Percentiles rank a stretch among this genome's conserved stretches.
These are phyloP conservation scores for Leptopilina clavipes DNA, from an alignment of 1,140 invertebrate species.

Conservation along the genomic window DNA sequence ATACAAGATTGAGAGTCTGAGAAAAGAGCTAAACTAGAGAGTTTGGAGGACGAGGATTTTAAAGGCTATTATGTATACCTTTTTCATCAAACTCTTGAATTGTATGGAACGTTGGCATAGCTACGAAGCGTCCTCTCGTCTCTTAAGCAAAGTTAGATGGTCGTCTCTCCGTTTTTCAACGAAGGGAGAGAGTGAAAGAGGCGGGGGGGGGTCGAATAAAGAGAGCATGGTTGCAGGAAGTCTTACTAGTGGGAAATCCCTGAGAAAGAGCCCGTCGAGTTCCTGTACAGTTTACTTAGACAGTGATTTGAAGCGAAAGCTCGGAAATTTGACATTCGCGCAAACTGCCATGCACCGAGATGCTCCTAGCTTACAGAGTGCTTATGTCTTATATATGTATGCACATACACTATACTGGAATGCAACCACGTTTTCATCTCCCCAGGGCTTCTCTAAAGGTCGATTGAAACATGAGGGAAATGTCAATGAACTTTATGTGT, in stretches of 20 bases:
- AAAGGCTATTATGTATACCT: conserved; percentile 18
- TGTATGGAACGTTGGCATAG: conserved; percentile 25
- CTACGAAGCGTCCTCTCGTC: conserved; percentile 15
- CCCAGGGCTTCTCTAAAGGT: background rate
- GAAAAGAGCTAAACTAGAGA: background rate
- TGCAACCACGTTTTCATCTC: conserved; percentile 12
- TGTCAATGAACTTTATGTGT: background rate
- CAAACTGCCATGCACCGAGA: conserved; percentile 40
- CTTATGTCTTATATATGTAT: conserved; percentile 20
- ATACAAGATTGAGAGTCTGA: background rate
- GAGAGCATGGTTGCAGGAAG: conserved; percentile 28
- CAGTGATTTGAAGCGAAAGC: conserved; percentile 64
- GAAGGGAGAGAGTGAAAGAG: background rate
- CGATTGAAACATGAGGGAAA: conserved; percentile 9
- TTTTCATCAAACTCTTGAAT: conserved; percentile 32
- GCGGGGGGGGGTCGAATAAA: background rate
- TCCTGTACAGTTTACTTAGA: conserved; percentile 59
- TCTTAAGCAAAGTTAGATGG: conserved; percentile 27
- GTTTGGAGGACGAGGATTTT: background rate
- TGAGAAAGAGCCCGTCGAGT: conserved; percentile 52
- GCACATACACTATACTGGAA: background rate
- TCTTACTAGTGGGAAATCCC: conserved; percentile 21
- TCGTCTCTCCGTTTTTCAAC: background rate
- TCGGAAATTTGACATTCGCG: conserved; percentile 66
- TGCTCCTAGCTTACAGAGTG: conserved; percentile 23